These are phyloP conservation scores for Drosophila falleni DNA, from an alignment of 2,888 invertebrate genomes.

Conservation along the genomic window DNA sequence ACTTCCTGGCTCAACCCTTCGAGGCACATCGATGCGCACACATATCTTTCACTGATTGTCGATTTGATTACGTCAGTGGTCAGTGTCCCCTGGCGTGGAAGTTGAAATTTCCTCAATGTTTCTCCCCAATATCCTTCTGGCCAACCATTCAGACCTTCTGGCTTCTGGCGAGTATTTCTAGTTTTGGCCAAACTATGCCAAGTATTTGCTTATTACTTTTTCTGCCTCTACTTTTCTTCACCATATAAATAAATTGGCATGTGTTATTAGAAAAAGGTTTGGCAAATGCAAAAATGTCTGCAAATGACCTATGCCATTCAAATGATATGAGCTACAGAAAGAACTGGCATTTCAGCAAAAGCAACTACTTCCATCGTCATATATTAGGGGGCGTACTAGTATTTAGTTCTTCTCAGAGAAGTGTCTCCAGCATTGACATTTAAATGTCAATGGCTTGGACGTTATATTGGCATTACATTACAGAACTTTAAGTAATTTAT, in stretches of 20 bases:
- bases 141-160: slow-evolving; percentile 6
- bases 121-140: slow-evolving; percentile 14
- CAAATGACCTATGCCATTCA: slow-evolving; percentile 48
- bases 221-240: slow-evolving; percentile 2
- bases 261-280: slow-evolving; percentile 77
- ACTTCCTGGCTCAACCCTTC: slow-evolving; percentile 51
- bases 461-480: slow-evolving; percentile 15
- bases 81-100: slow-evolving; percentile 64
- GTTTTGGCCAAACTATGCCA: slow-evolving; percentile 72
- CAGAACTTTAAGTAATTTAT: not conserved
- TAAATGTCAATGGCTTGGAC: slow-evolving; percentile 28
- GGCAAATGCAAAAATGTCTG: slow-evolving; percentile 70
- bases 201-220: slow-evolving; percentile 79
- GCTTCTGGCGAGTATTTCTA: slow-evolving; percentile 18
- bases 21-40: slow-evolving; percentile 68
- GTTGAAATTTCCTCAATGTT: slow-evolving; percentile 42
- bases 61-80: slow-evolving; percentile 79
- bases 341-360: slow-evolving; percentile 42
- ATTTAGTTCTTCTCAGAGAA: slow-evolving; percentile 16
- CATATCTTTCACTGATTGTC: slow-evolving; percentile 73
- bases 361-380: slow-evolving; percentile 5
- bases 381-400: slow-evolving; percentile 28
- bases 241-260: slow-evolving; percentile 66
- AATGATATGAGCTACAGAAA: slow-evolving; percentile 40
- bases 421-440: slow-evolving; percentile 32